Base-by-base conservation (phyloP, 1,140 invertebrate genomes). In the Tribolium madens region DNA sequence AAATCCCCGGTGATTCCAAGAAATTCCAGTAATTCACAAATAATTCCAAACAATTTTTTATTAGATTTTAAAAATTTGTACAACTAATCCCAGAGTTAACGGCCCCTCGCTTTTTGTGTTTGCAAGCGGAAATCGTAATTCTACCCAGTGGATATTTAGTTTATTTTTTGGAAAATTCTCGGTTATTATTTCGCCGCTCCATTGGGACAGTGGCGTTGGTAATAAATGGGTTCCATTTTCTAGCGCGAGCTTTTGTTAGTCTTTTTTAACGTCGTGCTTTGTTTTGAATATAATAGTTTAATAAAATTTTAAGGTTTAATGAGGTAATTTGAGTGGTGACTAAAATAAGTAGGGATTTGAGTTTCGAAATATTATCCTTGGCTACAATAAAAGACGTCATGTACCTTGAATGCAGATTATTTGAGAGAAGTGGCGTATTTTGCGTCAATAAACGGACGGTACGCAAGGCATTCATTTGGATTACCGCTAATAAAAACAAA, bases 401-500 rank as follows among this genome's bases (percentile, higher is more conserved):
- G 57, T 36, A 64, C 57, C 57, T 74, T 42, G 73, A 74, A 74
- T 74, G 53, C 48, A 74, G 73, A 74, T 74, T 73, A 73, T 52
- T 47, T 74, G 42, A n/a, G 68, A 53, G 53, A 60, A 60, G 42
- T 64, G 48, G 74, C 18, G 57, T 76, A 57, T 60, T 76, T 69
- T 69, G 74, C 74, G 52, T 76, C 74, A 76, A 76, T 76, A 76
- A 68, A 36, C 53, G 31, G 21, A 57, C n/a, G 26, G 42, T 48
- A 70, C 21, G 60, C 74, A 76, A 64, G 60, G 50, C 74, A 76
- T 76, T 76, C 52, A 70, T 76, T 76, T 69, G 60, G 60, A 76
- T 76, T 76, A 76, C 46, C 60, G 21, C 74, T 76, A 76, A 76
- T 76, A 70, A 76, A 76, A 76, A 76, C 47, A 70, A 76, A 76